Evolutionary conservation across 2,797 vertebrate species (phyloP).

Genomic region (Pristis pectinata): DNA sequence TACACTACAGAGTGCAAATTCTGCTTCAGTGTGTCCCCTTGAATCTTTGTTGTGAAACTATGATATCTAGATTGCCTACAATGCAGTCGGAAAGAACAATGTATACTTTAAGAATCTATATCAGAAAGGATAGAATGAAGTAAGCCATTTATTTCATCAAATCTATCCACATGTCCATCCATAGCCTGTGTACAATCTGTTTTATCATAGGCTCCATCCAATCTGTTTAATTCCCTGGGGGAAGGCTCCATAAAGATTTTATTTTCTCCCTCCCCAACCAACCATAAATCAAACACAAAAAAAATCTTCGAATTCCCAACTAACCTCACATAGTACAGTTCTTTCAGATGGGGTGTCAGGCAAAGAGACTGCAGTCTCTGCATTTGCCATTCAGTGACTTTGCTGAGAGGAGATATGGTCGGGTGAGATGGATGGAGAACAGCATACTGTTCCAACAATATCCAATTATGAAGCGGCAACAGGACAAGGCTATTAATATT

Average conservation of each 20-base stretch:
- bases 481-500: slow-evolving; percentile 18
- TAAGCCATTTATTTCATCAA: background rate
- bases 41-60: background rate
- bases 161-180: background rate
- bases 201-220: background rate
- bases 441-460: slow-evolving; percentile 25
- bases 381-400: too few species aligned
- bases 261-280: background rate
- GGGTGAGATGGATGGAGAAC: background rate
- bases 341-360: background rate
- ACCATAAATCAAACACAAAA: background rate
- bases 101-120: background rate
- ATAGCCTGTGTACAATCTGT: background rate
- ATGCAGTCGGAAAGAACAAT: background rate
- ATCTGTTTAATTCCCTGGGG: background rate
- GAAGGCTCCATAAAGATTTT: background rate
- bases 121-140: background rate
- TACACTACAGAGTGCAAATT: background rate
- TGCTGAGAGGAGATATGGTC: background rate
- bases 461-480: background rate
- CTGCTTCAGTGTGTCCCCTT: background rate
- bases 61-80: background rate
- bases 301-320: background rate
- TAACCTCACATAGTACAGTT: background rate
- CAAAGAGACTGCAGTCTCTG: too few species aligned